phyloP scores from a whole-genome alignment of 92 coral and sea anemone species.

The Siderastrea radians region DNA sequence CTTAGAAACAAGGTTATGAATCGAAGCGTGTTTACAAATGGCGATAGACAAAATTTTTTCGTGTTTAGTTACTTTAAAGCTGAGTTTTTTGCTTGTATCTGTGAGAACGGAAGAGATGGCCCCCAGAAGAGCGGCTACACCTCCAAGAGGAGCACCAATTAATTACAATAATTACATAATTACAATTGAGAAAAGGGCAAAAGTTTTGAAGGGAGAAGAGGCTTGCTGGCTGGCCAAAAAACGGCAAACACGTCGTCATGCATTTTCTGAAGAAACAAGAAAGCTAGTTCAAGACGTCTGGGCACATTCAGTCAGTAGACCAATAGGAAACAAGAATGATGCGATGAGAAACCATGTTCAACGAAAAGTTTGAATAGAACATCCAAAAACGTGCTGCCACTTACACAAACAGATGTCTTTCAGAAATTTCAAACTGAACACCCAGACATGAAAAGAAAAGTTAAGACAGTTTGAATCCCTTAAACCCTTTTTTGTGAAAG shows the following conservation, averaged over 20 bases:
- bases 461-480: constrained; percentile 10
- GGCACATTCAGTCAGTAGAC: constrained; percentile 29
- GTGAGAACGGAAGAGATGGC: too few species aligned
- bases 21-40: too few species aligned
- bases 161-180: too few species aligned
- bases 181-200: not conserved
- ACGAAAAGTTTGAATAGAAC: constrained; percentile 6
- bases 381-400: constrained; percentile 1
- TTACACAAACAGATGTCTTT: constrained; percentile 16
- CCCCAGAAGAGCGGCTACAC: too few species aligned
- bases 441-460: not conserved
- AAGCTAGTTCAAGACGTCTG: constrained; percentile 23
- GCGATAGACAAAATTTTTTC: too few species aligned
- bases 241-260: not conserved
- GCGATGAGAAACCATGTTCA: not conserved
- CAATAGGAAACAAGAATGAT: constrained; percentile 38
- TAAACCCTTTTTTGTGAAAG: not conserved
- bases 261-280: not conserved
- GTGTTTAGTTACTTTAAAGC: too few species aligned
- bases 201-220: not conserved
- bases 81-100: too few species aligned
- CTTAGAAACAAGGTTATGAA: too few species aligned
- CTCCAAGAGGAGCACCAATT: too few species aligned
- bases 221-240: not conserved
- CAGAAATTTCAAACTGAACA: not conserved